Percentiles rank a stretch among this genome's conserved stretches.
Evolutionary conservation across 2,113 vertebrate species (phyloP).

Genomic region (Pyrgilauda ruficollis): DNA sequence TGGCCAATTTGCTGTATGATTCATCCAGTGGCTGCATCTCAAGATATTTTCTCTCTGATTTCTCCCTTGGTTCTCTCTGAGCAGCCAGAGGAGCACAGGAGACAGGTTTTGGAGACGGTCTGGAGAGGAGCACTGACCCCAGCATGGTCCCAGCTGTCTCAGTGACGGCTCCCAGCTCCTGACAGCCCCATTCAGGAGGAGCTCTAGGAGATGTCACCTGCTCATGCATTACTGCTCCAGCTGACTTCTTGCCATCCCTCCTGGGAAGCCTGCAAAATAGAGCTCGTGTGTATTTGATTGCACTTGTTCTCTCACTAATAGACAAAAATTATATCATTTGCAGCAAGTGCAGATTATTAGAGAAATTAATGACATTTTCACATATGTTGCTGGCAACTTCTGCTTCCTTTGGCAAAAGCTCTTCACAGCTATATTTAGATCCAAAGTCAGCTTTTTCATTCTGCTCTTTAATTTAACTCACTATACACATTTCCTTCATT

Average conservation of each 20-base stretch:
- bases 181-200: not conserved
- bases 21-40: not conserved
- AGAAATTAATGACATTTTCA: constrained; percentile 25
- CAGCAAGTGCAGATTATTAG: constrained; percentile 10
- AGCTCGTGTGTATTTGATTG: not conserved
- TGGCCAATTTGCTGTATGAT: not conserved
- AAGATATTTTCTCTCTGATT: not conserved
- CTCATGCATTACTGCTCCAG: not conserved
- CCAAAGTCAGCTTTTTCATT: not conserved
- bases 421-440: not conserved
- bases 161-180: not conserved
- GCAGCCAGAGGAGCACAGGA: not conserved
- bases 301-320: not conserved
- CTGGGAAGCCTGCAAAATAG: fast-evolving
- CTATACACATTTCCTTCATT: not conserved
- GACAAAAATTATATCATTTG: not conserved
- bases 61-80: not conserved
- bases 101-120: not conserved
- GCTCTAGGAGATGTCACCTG: not conserved
- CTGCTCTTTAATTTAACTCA: not conserved
- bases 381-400: constrained; percentile 16
- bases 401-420: constrained; percentile 28
- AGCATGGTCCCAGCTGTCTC: not conserved
- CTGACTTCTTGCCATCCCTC: not conserved
- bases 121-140: fast-evolving